Conservation (phyloP, 2,888 invertebrate species). For the Scaptomyza flava region DNA sequence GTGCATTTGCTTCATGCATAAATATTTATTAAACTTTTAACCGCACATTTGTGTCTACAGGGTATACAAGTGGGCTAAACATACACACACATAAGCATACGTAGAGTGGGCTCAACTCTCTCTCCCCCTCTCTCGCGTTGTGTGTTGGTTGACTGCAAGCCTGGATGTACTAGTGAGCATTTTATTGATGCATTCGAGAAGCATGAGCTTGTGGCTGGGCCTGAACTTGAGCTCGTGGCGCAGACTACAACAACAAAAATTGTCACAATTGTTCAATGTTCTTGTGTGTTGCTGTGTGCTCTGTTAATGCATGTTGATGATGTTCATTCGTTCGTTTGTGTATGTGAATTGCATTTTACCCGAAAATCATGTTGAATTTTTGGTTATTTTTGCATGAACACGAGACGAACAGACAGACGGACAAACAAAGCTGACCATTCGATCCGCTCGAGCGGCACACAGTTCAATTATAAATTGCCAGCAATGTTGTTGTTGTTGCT, state of each 20-base stretch:
- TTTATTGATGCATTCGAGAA: slow-evolving; percentile 66
- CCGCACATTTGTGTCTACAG: not conserved
- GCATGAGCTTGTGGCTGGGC: slow-evolving; percentile 15
- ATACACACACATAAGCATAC: slow-evolving; percentile 55
- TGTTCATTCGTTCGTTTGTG: slow-evolving; percentile 9
- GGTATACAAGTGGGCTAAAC: slow-evolving; percentile 9
- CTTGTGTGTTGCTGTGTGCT: slow-evolving; percentile 19
- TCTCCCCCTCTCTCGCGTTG: not conserved
- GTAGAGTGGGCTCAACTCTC: slow-evolving; percentile 49
- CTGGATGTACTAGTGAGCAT: slow-evolving; percentile 62
- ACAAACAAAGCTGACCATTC: slow-evolving; percentile 35
- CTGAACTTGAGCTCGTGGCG: slow-evolving; percentile 17
- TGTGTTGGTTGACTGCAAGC: slow-evolving; percentile 39
- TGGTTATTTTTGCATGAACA: slow-evolving; percentile 56
- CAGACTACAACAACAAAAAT: slow-evolving; percentile 48
- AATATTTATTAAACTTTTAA: not conserved
- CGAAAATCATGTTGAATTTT: slow-evolving; percentile 72
- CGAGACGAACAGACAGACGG: slow-evolving; percentile 4
- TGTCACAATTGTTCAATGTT: slow-evolving; percentile 53
- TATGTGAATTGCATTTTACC: slow-evolving; percentile 49
- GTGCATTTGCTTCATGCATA: not conserved
- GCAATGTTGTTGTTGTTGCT: slow-evolving; percentile 18
- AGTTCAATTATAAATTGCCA: slow-evolving; percentile 75
- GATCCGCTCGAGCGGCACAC: slow-evolving; percentile 69
- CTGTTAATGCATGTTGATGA: slow-evolving; percentile 39